Conservation (phyloP, 2,888 invertebrate genomes). For the Cantharis flavilabris region DNA sequence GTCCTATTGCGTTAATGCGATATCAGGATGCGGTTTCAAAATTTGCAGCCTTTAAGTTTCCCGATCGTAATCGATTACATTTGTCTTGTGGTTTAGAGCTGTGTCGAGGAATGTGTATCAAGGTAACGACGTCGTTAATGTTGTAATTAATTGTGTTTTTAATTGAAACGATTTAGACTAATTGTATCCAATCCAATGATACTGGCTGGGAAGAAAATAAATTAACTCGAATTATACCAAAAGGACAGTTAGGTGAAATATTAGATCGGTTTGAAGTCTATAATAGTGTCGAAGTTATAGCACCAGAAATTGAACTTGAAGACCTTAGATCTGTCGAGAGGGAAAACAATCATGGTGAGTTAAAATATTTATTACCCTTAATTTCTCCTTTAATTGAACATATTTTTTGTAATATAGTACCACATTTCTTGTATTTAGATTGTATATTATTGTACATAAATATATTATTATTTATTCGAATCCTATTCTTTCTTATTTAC, state of each 20-base stretch:
- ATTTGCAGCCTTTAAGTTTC: slow-evolving; percentile 83
- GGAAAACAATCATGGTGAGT: slow-evolving; percentile 16
- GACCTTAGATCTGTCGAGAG: slow-evolving; percentile 43
- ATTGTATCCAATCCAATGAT: slow-evolving; percentile 49
- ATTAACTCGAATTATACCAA: slow-evolving; percentile 52
- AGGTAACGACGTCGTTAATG: slow-evolving; percentile 54
- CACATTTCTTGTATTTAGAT: neutral
- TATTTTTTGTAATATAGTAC: neutral
- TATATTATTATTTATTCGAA: slow-evolving; percentile 9
- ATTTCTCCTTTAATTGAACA: neutral
- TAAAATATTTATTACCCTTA: neutral
- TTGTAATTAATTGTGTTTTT: neutral
- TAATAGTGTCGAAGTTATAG: slow-evolving; percentile 79
- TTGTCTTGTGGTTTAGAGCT: slow-evolving; percentile 76
- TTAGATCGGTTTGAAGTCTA: slow-evolving; percentile 74
- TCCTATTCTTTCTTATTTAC: neutral
- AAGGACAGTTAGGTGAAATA: slow-evolving; percentile 62
- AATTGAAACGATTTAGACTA: slow-evolving; percentile 48
- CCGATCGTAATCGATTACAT: slow-evolving; percentile 77
- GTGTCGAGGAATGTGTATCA: slow-evolving; percentile 73
- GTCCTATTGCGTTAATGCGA: slow-evolving; percentile 49
- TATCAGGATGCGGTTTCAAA: slow-evolving; percentile 60
- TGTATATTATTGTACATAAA: slow-evolving; percentile 11
- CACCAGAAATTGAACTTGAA: slow-evolving; percentile 77
- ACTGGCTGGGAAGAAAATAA: slow-evolving; percentile 45